phyloP scores from a whole-genome alignment of 2,888 invertebrate species.

The Antitype chi region DNA sequence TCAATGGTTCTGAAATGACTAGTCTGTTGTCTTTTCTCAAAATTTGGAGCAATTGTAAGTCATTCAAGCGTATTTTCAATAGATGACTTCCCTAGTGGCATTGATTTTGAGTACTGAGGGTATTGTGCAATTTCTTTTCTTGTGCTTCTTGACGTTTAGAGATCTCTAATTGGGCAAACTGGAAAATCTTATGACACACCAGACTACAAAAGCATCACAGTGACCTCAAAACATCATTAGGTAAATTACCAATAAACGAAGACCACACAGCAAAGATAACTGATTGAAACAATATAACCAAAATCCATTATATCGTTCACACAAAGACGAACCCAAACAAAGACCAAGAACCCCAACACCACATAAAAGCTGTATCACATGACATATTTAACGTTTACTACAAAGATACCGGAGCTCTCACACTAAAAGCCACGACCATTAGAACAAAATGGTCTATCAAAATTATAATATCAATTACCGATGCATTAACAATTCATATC shows the following conservation, averaged over 20 bases:
- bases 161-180: constrained; percentile 22
- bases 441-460: constrained; percentile 85
- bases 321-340: constrained; percentile 64
- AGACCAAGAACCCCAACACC: constrained; percentile 65
- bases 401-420: constrained; percentile 73
- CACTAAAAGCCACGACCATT: constrained; percentile 82
- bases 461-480: constrained; percentile 91
- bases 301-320: constrained; percentile 64
- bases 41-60: constrained; percentile 50
- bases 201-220: constrained; percentile 11
- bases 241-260: constrained; percentile 48
- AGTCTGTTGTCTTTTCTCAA: constrained; percentile 35
- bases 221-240: constrained; percentile 20
- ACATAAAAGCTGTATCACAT: constrained; percentile 76
- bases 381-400: constrained; percentile 74
- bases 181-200: constrained; percentile 1
- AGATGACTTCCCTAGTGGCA: constrained; percentile 49
- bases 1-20: constrained; percentile 50
- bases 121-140: constrained; percentile 46
- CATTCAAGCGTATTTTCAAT: constrained; percentile 34
- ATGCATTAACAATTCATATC: constrained; percentile 90
- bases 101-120: constrained; percentile 37
- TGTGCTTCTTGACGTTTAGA: constrained; percentile 24
- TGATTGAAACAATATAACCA: constrained; percentile 64
- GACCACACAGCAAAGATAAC: constrained; percentile 49